Evolutionary conservation across 2,797 vertebrate species (phyloP).

Genomic region (Orientallactaga sibirica): DNA sequence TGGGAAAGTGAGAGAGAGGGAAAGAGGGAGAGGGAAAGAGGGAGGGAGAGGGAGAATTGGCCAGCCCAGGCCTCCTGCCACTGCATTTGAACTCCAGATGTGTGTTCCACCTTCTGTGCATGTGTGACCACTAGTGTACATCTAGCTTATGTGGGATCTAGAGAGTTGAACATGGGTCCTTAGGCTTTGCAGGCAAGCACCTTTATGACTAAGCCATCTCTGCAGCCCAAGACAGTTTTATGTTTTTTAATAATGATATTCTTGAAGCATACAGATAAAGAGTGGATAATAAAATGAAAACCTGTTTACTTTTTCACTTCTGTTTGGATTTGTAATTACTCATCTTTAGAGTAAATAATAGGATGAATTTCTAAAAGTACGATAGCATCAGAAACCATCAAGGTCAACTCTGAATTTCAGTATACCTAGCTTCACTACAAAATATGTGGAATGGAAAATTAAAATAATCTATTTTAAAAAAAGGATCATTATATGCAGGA

Average conservation of each 20-base stretch:
- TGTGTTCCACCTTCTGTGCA: too few relatives aligned
- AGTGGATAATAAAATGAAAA: background rate
- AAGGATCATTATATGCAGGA: background rate
- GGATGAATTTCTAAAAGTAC: background rate
- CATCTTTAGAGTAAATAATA: constrained; percentile 59
- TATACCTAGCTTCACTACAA: background rate
- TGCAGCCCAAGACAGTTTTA: too few relatives aligned
- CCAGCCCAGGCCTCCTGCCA: too few relatives aligned
- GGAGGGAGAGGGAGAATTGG: too few relatives aligned
- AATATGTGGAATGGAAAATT: background rate
- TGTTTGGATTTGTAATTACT: constrained; percentile 42
- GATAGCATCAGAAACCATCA: background rate
- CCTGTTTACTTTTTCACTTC: background rate
- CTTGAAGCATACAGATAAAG: background rate
- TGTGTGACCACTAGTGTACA: too few relatives aligned
- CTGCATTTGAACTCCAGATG: too few relatives aligned
- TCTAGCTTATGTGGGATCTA: too few relatives aligned
- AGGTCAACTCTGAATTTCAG: constrained; percentile 40
- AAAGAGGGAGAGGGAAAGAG: too few relatives aligned
- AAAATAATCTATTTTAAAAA: constrained; percentile 52
- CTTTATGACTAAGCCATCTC: too few relatives aligned
- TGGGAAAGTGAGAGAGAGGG: too few relatives aligned
- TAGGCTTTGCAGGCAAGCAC: too few relatives aligned
- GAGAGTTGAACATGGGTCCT: too few relatives aligned
- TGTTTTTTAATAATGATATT: background rate